These are phyloP conservation scores for Ceratitis capitata DNA, from an alignment of 1,140 invertebrate genomes.

Conservation along the genomic window DNA sequence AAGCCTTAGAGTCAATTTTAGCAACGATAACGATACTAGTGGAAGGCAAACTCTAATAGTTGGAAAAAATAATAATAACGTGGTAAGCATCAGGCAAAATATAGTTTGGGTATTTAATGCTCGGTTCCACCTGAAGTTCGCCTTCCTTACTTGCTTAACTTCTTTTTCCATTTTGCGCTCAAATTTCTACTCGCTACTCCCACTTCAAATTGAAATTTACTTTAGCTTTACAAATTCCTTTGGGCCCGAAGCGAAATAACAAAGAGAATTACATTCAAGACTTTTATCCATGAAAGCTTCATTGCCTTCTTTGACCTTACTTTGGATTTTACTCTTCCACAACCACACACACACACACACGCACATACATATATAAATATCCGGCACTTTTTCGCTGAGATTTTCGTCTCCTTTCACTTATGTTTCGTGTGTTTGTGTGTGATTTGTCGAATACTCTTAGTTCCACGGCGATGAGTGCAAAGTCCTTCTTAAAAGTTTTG, in stretches of 20 bases:
- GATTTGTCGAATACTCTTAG: background rate
- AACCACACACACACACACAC: too few relatives aligned
- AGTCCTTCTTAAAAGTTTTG: conserved; percentile 21
- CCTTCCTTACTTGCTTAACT: background rate
- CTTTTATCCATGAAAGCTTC: conserved; percentile 19
- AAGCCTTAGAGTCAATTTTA: too few relatives aligned
- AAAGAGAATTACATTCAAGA: conserved; percentile 20
- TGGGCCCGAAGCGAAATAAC: background rate
- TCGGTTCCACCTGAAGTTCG: background rate
- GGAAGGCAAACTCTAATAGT: too few relatives aligned
- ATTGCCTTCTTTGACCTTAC: background rate
- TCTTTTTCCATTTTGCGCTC: background rate
- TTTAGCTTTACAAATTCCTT: conserved; percentile 22
- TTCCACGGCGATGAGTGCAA: background rate
- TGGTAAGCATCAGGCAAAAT: too few relatives aligned
- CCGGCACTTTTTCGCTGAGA: too few relatives aligned
- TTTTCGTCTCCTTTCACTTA: background rate
- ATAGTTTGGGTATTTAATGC: too few relatives aligned
- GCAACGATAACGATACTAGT: too few relatives aligned
- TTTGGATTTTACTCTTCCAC: background rate
- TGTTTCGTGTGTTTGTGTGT: background rate
- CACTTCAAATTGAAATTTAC: background rate
- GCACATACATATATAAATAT: background rate
- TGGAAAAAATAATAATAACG: too few relatives aligned
- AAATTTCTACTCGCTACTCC: background rate